Percentiles rank a stretch among this genome's conserved stretches.
phyloP scores from a whole-genome alignment of 2,797 vertebrate genomes.

The Parambassis ranga region DNA sequence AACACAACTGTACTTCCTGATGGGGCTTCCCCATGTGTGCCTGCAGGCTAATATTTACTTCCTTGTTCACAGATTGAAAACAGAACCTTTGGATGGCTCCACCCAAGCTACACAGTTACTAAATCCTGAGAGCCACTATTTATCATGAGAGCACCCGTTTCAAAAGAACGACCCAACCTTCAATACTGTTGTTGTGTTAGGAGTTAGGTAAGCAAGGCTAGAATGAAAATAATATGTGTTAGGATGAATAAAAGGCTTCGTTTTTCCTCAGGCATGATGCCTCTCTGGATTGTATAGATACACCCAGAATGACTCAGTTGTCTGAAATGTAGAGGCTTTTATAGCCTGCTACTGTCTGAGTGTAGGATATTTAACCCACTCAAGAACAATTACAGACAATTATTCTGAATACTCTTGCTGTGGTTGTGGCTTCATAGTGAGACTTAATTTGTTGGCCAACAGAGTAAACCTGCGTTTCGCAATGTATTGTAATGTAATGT shows the following conservation, averaged over 20 bases:
- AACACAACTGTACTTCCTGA: slow-evolving; percentile 71
- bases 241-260: not conserved
- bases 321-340: not conserved
- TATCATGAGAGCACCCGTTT: too few relatives aligned
- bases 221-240: not conserved
- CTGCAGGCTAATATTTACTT: slow-evolving; percentile 55
- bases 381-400: not conserved
- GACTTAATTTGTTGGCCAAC: not conserved
- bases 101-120: slow-evolving; percentile 16
- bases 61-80: slow-evolving; percentile 60
- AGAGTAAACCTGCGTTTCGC: slow-evolving; percentile 8
- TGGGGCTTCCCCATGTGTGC: slow-evolving; percentile 70
- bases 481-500: too few relatives aligned
- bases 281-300: not conserved
- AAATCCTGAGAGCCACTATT: slow-evolving; percentile 13
- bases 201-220: not conserved
- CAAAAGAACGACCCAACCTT: not conserved
- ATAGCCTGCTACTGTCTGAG: not conserved
- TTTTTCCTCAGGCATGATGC: not conserved
- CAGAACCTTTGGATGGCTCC: slow-evolving; percentile 45
- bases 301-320: slow-evolving; percentile 11
- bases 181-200: not conserved
- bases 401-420: not conserved
- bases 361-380: not conserved
- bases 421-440: not conserved